Conservation (phyloP, 2,797 vertebrate species). For the Gallinago solitaria region DNA sequence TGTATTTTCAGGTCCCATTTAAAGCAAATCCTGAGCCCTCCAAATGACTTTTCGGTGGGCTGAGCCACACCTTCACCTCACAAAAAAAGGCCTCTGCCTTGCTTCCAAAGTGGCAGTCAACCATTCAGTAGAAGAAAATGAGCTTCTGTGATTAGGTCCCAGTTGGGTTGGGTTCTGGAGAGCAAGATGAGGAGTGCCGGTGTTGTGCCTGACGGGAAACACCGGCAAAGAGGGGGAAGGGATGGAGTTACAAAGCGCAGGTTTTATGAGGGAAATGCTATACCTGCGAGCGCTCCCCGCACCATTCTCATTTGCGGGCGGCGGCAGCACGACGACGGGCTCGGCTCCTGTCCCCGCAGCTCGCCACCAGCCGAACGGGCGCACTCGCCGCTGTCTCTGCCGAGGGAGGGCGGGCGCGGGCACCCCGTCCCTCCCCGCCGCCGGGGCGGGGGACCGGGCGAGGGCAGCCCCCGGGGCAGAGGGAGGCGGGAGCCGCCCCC, state of each 20-base stretch:
- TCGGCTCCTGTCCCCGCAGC: background rate
- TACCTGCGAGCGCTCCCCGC: background rate
- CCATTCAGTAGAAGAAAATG: background rate
- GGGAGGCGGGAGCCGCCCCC: constrained; percentile 11
- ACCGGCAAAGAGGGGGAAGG: background rate
- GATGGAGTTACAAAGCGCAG: background rate
- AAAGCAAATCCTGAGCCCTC: background rate
- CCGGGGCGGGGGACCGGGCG: background rate
- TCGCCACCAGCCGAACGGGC: background rate
- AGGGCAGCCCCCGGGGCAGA: background rate
- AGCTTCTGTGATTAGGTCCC: background rate
- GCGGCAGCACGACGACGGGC: background rate
- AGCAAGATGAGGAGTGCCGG: background rate
- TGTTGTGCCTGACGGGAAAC: too few species aligned
- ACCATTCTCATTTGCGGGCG: too few species aligned
- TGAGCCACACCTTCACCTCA: background rate
- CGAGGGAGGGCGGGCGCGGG: background rate
- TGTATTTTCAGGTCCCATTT: background rate
- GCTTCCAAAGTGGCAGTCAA: background rate
- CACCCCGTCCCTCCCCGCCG: background rate
- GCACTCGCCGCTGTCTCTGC: rapidly evolving
- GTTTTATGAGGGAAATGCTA: background rate
- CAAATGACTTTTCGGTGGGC: background rate
- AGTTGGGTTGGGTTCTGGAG: background rate
- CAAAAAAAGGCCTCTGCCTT: background rate